Conservation (phyloP, 2,113 vertebrate genomes). For the Eretmochelys imbricata region DNA sequence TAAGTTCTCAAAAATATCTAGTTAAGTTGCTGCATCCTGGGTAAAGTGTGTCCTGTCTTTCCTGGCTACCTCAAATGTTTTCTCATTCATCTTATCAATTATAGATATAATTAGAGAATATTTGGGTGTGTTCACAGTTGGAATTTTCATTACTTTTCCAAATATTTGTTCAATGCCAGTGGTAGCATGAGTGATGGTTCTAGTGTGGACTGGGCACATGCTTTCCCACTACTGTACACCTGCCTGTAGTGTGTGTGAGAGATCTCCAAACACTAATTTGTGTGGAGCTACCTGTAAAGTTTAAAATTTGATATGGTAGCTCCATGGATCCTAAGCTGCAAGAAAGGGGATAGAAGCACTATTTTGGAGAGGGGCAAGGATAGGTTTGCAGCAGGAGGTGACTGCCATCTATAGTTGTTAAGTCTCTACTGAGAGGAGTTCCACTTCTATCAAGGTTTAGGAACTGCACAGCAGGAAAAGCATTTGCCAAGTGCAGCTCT, state of each 20-base stretch:
- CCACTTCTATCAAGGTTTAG: neutral
- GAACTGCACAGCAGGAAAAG: neutral
- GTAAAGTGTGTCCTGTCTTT: neutral
- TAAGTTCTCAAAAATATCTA: neutral
- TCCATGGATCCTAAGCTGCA: neutral
- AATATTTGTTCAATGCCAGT: neutral
- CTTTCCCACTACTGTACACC: neutral
- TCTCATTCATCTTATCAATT: accelerated
- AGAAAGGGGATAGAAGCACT: neutral
- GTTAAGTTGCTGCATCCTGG: neutral
- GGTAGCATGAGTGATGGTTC: neutral
- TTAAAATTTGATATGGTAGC: neutral
- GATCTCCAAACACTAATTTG: neutral
- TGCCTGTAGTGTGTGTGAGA: neutral
- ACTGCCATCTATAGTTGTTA: neutral
- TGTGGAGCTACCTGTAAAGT: neutral
- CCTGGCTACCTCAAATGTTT: neutral
- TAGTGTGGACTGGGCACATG: neutral
- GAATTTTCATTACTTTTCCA: neutral
- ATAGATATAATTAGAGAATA: neutral
- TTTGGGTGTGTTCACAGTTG: neutral
- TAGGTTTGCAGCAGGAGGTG: neutral
- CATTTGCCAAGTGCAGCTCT: neutral
- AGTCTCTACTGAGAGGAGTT: neutral
- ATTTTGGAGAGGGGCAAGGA: neutral